Evolutionary conservation across 2,888 invertebrate species (phyloP), one percentile per base, ranked within the genome.

Genomic region (Agriotes lineatus): DNA sequence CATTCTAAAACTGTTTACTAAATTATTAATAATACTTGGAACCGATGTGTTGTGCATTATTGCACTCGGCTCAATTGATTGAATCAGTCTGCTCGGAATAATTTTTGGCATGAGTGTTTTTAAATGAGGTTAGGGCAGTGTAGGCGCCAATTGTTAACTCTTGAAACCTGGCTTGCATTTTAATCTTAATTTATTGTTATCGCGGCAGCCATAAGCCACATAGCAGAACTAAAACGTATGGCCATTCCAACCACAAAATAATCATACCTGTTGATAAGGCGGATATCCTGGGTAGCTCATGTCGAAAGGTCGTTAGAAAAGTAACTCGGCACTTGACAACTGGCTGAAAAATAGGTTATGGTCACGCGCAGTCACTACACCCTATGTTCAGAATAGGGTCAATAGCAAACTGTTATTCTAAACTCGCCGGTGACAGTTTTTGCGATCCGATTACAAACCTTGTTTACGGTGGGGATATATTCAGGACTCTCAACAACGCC

Each of bases 241-340:
- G 14, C 1, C 14, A 37, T 1, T 14, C 37, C 4, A 12, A 12
- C 3, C 19, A 18, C 3, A 44, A 18, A 16, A 22, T 45, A 9
- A 61, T 72, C 76, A 74, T 77, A 82, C 82, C 82, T 82, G 81
- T 73, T 79, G 79, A 75, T 81, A 61, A 10, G 65, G 78, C 19
- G 81, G 80, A 74, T 82, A 82, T 50, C 80, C 80, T 67, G 81
- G 80, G 72, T 82, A 79, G 72, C 82, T 82, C 82, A 83, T 83
- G 64, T 72, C 78, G n/a, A n/a, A n/a, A n/a, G n/a, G n/a, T n/a
- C n/a, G n/a, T n/a, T n/a, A n/a, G n/a, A n/a, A n/a, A n/a, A 58
- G 64, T 58, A 57, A 18, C 33, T 20, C 39, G 37, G 39, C 1
- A 37, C 37, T 37, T 22, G 22, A 58, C 22, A 42, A 19, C 22